Base-by-base conservation (phyloP, 2,113 vertebrate species). In the Cariama cristata region DNA sequence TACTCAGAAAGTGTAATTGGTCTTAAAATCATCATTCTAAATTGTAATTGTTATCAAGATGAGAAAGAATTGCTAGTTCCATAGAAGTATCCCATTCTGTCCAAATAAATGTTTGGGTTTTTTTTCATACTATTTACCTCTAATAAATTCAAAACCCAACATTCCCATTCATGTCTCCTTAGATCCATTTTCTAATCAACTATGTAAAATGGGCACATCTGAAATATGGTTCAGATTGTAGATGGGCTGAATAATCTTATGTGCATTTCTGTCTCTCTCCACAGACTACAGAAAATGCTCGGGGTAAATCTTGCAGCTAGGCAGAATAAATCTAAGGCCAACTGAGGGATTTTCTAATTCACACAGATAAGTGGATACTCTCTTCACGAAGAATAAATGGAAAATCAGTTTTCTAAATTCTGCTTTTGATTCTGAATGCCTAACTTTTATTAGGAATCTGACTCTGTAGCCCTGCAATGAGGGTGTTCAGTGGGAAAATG, bases 41-140 rank as follows among this genome's bases (percentile, higher is more conserved):
- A 15, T 72, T 67, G 4, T 26, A 62, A 24, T n/a, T 38, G 6
- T 38, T 53, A 49, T 58, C 18, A 53, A n/a, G 26, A 68, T 30
- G 19, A 47, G 18, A 28, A 86, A 53, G 20, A 82, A 73, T 38
- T 38, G 2, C 12, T 53, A 45, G 9, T 45, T 63, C 17, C 44
- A 49, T 24, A 24, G 8, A 53, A 88, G 8, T 44, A 12, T 49
- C 4, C 2, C 32, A 15, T 53, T 38, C 22, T 53, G 2, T 33
- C 24, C 12, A 86, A 67, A n/a, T 7, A 90, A 64, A 18, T 2
- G 0, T 58, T 28, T 44, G 44, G 1, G 0, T 0, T 0, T 33
- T n/a, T 53, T 63, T 40, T 8, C 15, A 10, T n/a, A 20, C 8
- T 63, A 21, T 22, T 85, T 72, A 6, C 4, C 8, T 67, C 19